These are phyloP conservation scores for Corvus moneduloides DNA, from an alignment of 2,113 vertebrate genomes.

Conservation along the genomic window DNA sequence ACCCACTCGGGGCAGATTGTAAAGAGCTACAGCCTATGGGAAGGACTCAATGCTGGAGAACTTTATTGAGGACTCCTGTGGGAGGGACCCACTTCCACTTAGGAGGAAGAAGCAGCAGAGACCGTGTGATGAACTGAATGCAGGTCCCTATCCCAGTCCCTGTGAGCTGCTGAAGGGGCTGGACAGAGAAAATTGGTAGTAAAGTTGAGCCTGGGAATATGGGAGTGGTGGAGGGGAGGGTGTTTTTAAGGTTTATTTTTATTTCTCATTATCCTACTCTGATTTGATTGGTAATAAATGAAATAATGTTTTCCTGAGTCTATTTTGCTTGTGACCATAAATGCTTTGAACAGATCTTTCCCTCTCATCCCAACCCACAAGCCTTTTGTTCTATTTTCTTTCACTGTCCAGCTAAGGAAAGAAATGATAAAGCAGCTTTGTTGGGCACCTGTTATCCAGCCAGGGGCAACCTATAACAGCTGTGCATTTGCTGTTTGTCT, in stretches of 20 bases:
- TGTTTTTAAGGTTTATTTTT: neutral
- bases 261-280: neutral
- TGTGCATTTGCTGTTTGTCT: neutral
- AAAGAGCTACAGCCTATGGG: neutral
- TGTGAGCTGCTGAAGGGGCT: fast-evolving
- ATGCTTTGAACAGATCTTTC: neutral
- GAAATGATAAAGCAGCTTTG: neutral
- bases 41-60: neutral
- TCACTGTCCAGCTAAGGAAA: neutral
- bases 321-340: neutral
- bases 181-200: neutral
- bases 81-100: neutral
- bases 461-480: neutral
- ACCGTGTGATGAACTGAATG: neutral
- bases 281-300: neutral
- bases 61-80: neutral
- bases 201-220: neutral
- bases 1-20: neutral
- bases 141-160: neutral
- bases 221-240: neutral
- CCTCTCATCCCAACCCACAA: neutral
- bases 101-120: neutral
- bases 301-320: neutral
- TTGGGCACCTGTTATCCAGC: neutral
- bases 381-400: neutral